Conservation (phyloP, 2,113 vertebrate species). For the Thermophis baileyi region DNA sequence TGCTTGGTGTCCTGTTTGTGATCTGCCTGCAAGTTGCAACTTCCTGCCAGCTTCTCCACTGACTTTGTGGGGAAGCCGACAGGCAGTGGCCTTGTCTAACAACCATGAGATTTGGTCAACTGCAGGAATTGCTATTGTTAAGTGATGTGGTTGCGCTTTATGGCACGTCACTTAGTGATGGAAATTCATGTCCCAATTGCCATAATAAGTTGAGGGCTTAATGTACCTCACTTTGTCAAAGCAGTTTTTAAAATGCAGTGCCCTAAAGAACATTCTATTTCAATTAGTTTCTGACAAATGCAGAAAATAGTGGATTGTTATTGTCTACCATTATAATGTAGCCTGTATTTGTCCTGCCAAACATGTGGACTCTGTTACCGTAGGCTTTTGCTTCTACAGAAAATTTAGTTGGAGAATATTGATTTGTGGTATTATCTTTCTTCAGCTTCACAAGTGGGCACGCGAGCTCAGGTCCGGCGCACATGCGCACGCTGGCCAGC, state of each 20-base stretch:
- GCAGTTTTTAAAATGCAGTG: background rate
- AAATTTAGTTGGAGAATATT: background rate
- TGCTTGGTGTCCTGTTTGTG: background rate
- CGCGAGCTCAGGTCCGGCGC: too few species aligned
- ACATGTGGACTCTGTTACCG: background rate
- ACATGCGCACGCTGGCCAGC: too few species aligned
- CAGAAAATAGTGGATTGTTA: background rate
- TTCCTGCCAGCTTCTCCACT: background rate
- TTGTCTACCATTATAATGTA: background rate
- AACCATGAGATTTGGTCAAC: background rate
- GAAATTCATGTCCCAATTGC: background rate
- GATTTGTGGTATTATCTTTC: background rate
- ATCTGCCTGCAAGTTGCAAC: background rate
- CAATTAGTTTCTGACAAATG: background rate
- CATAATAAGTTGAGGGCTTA: background rate
- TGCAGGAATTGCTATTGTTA: background rate
- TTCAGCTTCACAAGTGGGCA: too few species aligned
- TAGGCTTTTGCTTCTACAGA: background rate
- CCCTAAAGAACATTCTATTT: background rate
- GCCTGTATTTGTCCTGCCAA: background rate
- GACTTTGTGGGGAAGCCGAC: background rate
- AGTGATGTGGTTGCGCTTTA: background rate
- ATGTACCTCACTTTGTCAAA: background rate
- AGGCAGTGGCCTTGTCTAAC: background rate
- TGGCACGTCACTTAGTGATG: background rate